Evolutionary conservation across 2,113 vertebrate species (phyloP).

Genomic region (Apodemus speciosus): DNA sequence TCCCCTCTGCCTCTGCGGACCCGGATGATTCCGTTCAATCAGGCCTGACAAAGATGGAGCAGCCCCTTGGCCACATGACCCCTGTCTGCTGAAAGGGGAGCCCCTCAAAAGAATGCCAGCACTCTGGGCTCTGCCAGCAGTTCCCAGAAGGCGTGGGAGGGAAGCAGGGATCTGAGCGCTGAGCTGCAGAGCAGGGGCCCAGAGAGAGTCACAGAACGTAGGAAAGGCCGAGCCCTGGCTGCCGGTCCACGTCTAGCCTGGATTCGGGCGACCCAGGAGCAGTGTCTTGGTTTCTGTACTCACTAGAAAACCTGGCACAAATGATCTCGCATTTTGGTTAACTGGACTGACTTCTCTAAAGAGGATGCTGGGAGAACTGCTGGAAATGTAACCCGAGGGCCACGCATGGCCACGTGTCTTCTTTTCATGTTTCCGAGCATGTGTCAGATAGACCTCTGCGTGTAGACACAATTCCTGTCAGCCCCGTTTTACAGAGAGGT

Average conservation of each 20-base stretch:
- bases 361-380: neutral
- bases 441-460: neutral
- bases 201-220: neutral
- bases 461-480: no score
- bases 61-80: neutral
- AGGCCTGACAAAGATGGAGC: neutral
- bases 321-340: neutral
- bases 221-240: no score
- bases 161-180: rapidly evolving
- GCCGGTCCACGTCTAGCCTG: neutral
- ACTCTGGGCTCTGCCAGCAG: neutral
- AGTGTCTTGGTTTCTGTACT: neutral
- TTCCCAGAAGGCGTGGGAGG: neutral
- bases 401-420: neutral
- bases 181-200: neutral
- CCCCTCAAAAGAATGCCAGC: neutral
- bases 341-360: no score
- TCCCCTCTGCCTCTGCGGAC: neutral
- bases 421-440: neutral
- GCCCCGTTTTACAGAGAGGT: neutral
- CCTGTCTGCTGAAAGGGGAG: neutral
- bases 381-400: no score
- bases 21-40: neutral
- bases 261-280: no score
- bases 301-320: neutral